Conservation (phyloP, 64 coral and sea anemone genomes). For the Trachythela sp. region DNA sequence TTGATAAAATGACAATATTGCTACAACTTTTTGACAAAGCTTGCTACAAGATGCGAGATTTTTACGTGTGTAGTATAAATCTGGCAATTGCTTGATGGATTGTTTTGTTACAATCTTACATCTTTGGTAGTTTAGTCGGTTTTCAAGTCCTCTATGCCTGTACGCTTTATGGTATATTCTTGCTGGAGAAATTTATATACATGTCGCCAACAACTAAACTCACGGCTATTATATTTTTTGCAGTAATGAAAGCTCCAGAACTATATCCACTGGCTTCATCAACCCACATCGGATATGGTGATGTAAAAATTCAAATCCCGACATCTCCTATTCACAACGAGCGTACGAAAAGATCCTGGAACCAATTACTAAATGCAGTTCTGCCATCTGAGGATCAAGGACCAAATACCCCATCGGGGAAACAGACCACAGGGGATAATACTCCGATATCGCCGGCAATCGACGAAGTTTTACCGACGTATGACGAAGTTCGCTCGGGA, state of each 20-base stretch:
- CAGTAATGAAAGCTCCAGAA: background rate
- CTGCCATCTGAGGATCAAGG: background rate
- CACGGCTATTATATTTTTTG: background rate
- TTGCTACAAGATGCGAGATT: no score
- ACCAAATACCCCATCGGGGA: background rate
- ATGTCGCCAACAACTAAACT: background rate
- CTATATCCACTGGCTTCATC: background rate
- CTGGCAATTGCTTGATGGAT: no score
- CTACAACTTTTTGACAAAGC: no score
- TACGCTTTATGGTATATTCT: no score
- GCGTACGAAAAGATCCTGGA: background rate
- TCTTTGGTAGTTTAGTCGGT: no score
- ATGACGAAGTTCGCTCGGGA: background rate
- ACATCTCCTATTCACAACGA: background rate
- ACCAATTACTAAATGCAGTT: background rate
- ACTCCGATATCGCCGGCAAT: background rate
- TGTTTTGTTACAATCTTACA: no score
- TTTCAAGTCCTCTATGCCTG: no score
- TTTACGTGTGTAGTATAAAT: no score
- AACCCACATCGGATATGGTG: background rate
- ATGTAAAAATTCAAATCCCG: background rate
- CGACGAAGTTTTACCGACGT: background rate
- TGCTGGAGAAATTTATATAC: no score
- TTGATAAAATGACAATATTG: no score
- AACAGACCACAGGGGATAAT: background rate